Evolutionary conservation across 2,113 vertebrate species (phyloP).

Genomic region (Microcebus griseorufus): DNA sequence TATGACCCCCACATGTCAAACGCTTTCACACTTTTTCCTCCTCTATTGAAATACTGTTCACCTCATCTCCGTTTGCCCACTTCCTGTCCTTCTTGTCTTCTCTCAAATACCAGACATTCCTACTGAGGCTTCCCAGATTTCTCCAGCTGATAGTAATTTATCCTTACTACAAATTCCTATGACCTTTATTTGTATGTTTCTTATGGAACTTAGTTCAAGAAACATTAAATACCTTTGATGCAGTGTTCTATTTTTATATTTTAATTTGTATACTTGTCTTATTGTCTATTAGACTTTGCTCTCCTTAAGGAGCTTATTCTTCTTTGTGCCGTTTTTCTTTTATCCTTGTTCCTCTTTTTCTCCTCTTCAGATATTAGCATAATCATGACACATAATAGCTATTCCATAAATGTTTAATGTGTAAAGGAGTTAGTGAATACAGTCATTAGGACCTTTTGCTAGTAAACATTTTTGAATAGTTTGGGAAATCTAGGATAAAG

Average conservation of each 20-base stretch:
- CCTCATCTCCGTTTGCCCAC: neutral
- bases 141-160: neutral
- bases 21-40: neutral
- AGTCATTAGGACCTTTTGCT: neutral
- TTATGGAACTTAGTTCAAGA: conserved; percentile 24
- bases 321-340: neutral
- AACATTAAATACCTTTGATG: neutral
- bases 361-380: neutral
- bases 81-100: neutral
- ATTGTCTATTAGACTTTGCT: neutral
- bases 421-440: neutral
- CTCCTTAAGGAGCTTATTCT: neutral
- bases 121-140: neutral
- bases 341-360: conserved; percentile 29
- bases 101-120: conserved; percentile 21
- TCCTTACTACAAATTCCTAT: neutral
- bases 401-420: neutral
- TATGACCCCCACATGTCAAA: neutral
- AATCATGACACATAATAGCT: neutral
- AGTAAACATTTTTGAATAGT: neutral
- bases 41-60: neutral
- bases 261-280: conserved; percentile 1
- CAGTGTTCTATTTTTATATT: neutral
- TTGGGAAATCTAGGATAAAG: conserved; percentile 11
- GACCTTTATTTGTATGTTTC: neutral